Percentiles rank a stretch among this genome's conserved stretches.
These are phyloP conservation scores for Thripadectes ignobilis DNA, from an alignment of 2,797 vertebrate genomes.

Conservation along the genomic window DNA sequence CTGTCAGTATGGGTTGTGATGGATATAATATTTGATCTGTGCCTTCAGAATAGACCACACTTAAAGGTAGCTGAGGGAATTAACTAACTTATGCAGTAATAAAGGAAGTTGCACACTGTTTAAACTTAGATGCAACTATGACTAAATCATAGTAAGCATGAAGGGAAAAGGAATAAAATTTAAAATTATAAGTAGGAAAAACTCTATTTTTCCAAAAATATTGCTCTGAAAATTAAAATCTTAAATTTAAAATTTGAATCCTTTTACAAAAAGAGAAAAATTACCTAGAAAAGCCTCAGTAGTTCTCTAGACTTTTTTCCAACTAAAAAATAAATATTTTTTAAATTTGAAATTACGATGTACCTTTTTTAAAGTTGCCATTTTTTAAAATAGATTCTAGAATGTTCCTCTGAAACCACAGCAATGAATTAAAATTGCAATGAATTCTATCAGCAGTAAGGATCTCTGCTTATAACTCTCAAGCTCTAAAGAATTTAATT, in stretches of 20 bases:
- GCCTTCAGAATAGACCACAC: neutral
- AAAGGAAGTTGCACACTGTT: neutral
- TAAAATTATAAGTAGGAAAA: neutral
- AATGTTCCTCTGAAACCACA: neutral
- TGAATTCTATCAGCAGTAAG: neutral
- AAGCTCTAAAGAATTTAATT: neutral
- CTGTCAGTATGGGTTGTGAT: neutral
- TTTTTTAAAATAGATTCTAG: neutral
- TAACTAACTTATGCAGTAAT: neutral
- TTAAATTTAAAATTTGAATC: neutral
- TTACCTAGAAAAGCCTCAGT: neutral
- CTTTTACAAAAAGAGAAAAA: fast-evolving
- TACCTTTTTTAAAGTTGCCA: neutral
- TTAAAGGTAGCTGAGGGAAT: neutral
- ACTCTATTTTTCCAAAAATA: too few species aligned
- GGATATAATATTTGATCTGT: neutral
- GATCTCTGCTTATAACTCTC: neutral
- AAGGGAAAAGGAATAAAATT: neutral
- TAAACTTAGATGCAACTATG: neutral
- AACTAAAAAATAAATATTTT: neutral
- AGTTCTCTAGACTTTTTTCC: neutral
- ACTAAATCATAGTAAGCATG: neutral
- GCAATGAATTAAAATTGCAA: neutral
- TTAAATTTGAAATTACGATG: neutral
- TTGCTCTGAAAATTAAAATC: neutral